Conservation (phyloP, 2,113 vertebrate genomes). For the Setophaga kirtlandii region DNA sequence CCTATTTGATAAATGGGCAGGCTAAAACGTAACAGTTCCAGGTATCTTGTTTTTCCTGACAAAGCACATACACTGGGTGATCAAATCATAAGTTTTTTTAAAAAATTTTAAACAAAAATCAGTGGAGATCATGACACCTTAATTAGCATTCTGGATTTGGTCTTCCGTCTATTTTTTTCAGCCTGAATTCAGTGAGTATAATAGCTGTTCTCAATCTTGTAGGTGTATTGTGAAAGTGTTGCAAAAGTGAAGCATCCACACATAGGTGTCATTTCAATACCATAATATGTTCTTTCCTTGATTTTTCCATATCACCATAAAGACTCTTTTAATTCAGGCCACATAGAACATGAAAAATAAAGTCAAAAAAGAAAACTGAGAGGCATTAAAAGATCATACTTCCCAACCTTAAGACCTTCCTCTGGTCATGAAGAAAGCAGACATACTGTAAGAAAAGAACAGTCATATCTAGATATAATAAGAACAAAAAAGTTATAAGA, state of each 20-base stretch:
- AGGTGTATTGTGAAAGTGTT: background rate
- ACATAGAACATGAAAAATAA: background rate
- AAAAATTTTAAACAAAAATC: background rate
- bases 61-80: background rate
- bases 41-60: background rate
- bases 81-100: background rate
- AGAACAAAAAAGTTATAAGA: background rate
- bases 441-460: background rate
- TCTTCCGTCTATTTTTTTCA: background rate
- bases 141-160: background rate
- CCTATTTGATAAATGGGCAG: background rate
- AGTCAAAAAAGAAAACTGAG: background rate
- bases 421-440: background rate
- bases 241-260: background rate
- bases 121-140: background rate
- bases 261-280: background rate
- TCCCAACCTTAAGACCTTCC: background rate
- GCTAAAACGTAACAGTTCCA: background rate
- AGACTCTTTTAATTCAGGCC: background rate
- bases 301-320: background rate
- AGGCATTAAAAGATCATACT: background rate
- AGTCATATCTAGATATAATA: background rate
- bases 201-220: rapidly evolving
- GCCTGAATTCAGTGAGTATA: background rate
- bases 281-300: background rate